These are phyloP conservation scores for Caenorhabditis sp. DNA, from an alignment of 2,888 invertebrate genomes.

Conservation along the genomic window DNA sequence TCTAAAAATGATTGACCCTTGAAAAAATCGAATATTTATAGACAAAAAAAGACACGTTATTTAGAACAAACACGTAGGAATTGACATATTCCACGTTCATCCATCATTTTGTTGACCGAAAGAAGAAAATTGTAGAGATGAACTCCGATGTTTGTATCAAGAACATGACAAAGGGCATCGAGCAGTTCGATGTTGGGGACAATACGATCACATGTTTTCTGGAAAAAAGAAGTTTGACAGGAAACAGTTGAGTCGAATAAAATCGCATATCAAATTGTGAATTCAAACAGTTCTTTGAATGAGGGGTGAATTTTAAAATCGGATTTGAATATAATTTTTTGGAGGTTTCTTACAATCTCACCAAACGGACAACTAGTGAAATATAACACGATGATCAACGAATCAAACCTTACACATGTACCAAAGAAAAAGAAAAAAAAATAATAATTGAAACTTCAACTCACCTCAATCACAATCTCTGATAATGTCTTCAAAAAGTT, in stretches of 20 bases:
- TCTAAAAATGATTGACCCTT: neutral
- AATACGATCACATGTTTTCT: slow-evolving; percentile 21
- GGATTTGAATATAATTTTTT: no score
- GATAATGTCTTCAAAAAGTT: neutral
- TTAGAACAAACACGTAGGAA: slow-evolving; percentile 17
- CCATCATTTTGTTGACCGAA: slow-evolving; percentile 14
- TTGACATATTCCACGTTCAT: slow-evolving; percentile 18
- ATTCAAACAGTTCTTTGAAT: no score
- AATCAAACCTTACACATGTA: no score
- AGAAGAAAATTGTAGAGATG: slow-evolving; percentile 18
- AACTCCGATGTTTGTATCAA: slow-evolving; percentile 19
- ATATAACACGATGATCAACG: no score
- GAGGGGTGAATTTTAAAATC: no score
- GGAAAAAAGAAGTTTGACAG: neutral
- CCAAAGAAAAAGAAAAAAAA: no score
- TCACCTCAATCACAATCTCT: slow-evolving; percentile 7
- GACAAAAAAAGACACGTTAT: neutral
- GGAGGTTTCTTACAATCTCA: no score
- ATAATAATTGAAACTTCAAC: slow-evolving; percentile 11
- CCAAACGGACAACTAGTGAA: no score
- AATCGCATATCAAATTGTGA: no score
- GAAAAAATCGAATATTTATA: neutral
- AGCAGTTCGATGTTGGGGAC: slow-evolving; percentile 19
- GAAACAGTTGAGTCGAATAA: no score
- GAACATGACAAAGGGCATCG: slow-evolving; percentile 22